Evolutionary conservation across 2,113 vertebrate species (phyloP).

Genomic region (Dendropsophus ebraccatus): DNA sequence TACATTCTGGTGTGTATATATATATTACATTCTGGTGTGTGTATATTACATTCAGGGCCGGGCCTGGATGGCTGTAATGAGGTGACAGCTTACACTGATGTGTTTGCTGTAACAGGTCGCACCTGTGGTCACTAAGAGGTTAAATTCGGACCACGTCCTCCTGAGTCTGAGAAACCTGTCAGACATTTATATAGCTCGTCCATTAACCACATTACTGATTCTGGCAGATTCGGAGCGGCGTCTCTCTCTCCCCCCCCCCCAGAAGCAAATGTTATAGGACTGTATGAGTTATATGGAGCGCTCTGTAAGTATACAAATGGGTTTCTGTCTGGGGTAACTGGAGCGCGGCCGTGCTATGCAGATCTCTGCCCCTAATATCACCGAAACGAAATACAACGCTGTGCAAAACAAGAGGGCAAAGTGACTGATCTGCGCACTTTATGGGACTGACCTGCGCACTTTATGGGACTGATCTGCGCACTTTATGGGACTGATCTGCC

Average conservation of each 20-base stretch:
- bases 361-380: background rate
- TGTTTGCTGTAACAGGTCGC: too few species aligned
- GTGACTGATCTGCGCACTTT: too few species aligned
- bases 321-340: slow-evolving; percentile 3
- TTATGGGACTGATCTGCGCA: too few species aligned
- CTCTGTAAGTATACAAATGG: background rate
- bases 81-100: too few species aligned
- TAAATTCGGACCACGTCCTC: background rate
- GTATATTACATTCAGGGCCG: too few species aligned
- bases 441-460: too few species aligned
- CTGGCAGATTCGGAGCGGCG: background rate
- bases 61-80: too few species aligned
- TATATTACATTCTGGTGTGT: too few species aligned
- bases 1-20: too few species aligned
- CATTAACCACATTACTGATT: slow-evolving; percentile 38
- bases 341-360: background rate
- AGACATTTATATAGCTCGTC: background rate
- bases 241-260: background rate
- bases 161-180: background rate
- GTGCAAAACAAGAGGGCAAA: slow-evolving; percentile 11
- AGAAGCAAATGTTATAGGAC: background rate
- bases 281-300: background rate
- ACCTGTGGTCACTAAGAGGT: background rate
- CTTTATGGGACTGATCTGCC: too few species aligned
- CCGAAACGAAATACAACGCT: background rate